Evolutionary conservation across 2,888 invertebrate genomes (phyloP).

Genomic region (Ophion ellenae): DNA sequence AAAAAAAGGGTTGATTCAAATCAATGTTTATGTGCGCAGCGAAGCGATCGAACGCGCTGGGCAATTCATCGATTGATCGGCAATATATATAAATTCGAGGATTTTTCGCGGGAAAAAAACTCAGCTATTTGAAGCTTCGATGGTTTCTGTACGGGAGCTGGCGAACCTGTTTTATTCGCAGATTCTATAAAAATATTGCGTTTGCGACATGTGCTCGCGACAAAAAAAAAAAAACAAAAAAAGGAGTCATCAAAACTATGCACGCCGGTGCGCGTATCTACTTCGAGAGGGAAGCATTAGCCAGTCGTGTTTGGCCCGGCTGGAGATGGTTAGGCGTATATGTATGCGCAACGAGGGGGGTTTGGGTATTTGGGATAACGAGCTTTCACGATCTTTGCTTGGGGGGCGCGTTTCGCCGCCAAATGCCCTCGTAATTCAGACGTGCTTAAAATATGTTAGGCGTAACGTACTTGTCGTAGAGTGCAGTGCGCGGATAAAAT

Average conservation of each 20-base stretch:
- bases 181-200: constrained; percentile 24
- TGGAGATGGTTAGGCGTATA: not conserved
- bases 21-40: not conserved
- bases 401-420: constrained; percentile 28
- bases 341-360: constrained; percentile 13
- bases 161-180: not conserved
- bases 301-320: not conserved
- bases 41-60: too few species aligned
- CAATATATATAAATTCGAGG: not conserved
- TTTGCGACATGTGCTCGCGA: constrained; percentile 6
- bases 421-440: constrained; percentile 54
- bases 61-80: not conserved
- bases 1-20: not conserved
- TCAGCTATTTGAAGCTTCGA: too few species aligned
- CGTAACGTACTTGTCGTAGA: constrained; percentile 2
- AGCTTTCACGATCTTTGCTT: constrained; percentile 26
- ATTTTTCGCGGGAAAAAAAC: too few species aligned
- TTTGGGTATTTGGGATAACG: constrained; percentile 30
- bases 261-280: not conserved
- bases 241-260: constrained; percentile 38
- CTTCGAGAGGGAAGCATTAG: too few species aligned
- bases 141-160: too few species aligned
- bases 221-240: not conserved
- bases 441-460: constrained; percentile 47
- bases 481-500: constrained; percentile 16